Evolutionary conservation across 2,888 invertebrate genomes (phyloP), one percentile per base, ranked within the genome.

Genomic region (Drosophila emarginata): DNA sequence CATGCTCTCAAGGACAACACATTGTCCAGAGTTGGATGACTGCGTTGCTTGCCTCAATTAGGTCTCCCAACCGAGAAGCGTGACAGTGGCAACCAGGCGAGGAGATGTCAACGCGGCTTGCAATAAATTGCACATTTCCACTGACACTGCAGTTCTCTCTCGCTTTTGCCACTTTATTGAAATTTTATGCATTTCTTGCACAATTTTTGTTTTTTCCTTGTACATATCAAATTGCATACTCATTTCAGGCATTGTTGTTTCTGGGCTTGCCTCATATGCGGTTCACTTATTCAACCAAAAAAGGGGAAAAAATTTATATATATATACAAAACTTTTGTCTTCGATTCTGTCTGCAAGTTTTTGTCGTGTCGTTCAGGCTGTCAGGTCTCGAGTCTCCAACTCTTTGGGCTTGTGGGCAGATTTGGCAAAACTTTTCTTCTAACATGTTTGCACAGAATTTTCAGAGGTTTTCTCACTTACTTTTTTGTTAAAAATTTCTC

Each of bases 121-220:
- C 67, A 69, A 84, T 76, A 76, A 76, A 80, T 76, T 78, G 65
- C 50, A 57, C 62, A 64, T 63, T 80, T 84, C 69, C 54, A 76
- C 85, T 78, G 77, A 84, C 70, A 39, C 63, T 69, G 79, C 79
- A 80, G n/a, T 51, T 72, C 18, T 51, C 54, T 26, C 26, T 26
- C 26, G 4, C 26, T 54, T 36, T 26, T 28, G 52, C 7, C 54
- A 21, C 36, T 78, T 78, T 84, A 80, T 84, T 80, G 84, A 73
- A 80, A 84, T 80, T 79, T 79, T 80, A 72, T 80, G 79, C 79
- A 76, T 71, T 76, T 84, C 76, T 78, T 68, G 81, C 81, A 76
- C 36, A 54, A 36, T 54, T 72, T 73, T 76, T 53, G 36, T 57
- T 57, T 39, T 64, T 53, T 36, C 15, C 65, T 51, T 45, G 50